Percentiles rank a stretch among this genome's conserved stretches.
Conservation (phyloP, 2,888 invertebrate species). For the Sialis lutaria region DNA sequence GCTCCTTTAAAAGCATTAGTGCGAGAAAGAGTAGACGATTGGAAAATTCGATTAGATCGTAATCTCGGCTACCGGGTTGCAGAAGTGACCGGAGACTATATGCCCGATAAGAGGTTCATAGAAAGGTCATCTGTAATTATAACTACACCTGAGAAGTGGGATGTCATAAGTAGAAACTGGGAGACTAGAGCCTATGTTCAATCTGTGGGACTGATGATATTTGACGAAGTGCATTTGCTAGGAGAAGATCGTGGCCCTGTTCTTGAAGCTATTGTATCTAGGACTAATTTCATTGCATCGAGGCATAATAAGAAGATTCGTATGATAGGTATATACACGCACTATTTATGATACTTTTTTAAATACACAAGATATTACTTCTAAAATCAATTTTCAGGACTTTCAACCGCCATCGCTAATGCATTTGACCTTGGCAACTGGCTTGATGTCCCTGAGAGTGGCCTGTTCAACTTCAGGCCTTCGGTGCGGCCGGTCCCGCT, state of each 20-base stretch:
- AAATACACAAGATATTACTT: too few species aligned
- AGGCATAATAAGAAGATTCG: constrained; percentile 70
- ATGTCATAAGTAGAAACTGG: constrained; percentile 97
- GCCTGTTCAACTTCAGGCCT: constrained; percentile 94
- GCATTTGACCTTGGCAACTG: constrained; percentile 93
- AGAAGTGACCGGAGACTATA: constrained; percentile 88
- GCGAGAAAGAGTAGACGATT: constrained; percentile 88
- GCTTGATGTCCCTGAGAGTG: constrained; percentile 78
- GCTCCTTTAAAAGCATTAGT: constrained; percentile 97
- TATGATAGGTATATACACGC: constrained; percentile 58
- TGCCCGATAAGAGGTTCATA: constrained; percentile 74
- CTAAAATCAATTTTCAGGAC: too few species aligned
- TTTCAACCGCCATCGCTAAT: constrained; percentile 92
- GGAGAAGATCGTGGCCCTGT: constrained; percentile 82
- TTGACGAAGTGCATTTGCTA: constrained; percentile 95
- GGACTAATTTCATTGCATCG: constrained; percentile 90
- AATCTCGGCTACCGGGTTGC: constrained; percentile 68
- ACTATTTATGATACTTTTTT: too few species aligned
- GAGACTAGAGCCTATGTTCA: constrained; percentile 89
- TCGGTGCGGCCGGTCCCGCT: constrained; percentile 95
- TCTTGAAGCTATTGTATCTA: constrained; percentile 92
- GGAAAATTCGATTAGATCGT: constrained; percentile 65
- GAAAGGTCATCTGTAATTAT: constrained; percentile 80
- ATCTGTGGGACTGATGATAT: constrained; percentile 79
- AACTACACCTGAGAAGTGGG: constrained; percentile 99